Evolutionary conservation across 2,797 vertebrate species (phyloP).

Genomic region (Pangasius macronema): DNA sequence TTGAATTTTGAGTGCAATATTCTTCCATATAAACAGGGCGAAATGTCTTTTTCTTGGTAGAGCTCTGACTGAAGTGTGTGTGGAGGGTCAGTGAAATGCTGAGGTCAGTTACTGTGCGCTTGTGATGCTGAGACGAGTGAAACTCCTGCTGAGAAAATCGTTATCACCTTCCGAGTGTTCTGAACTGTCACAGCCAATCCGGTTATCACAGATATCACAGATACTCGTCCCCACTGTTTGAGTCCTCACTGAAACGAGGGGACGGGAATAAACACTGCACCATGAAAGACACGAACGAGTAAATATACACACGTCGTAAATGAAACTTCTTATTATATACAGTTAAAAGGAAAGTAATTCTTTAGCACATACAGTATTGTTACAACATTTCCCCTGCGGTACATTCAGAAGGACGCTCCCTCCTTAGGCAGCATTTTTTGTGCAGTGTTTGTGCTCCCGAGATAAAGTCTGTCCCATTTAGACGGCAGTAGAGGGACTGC

Average conservation of each 20-base stretch:
- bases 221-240: neutral
- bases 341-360: neutral
- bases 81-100: slow-evolving; percentile 12
- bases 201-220: slow-evolving; percentile 10
- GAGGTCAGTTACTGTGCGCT: neutral
- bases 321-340: neutral
- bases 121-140: slow-evolving; percentile 13
- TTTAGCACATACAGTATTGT: too few relatives aligned
- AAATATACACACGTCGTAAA: neutral
- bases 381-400: neutral
- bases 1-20: neutral
- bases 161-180: slow-evolving; percentile 55
- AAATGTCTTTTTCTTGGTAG: neutral
- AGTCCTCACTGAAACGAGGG: neutral
- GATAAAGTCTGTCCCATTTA: slow-evolving; percentile 5
- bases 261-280: neutral
- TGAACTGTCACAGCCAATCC: slow-evolving; percentile 37
- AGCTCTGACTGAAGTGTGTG: neutral
- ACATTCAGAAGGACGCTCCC: neutral
- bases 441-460: neutral
- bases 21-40: too few relatives aligned
- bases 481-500: neutral
- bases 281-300: neutral
- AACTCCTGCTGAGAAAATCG: slow-evolving; percentile 54
- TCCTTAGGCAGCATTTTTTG: neutral